Evolutionary conservation across 2,113 vertebrate genomes (phyloP).

Genomic region (Leptodactylus fuscus): DNA sequence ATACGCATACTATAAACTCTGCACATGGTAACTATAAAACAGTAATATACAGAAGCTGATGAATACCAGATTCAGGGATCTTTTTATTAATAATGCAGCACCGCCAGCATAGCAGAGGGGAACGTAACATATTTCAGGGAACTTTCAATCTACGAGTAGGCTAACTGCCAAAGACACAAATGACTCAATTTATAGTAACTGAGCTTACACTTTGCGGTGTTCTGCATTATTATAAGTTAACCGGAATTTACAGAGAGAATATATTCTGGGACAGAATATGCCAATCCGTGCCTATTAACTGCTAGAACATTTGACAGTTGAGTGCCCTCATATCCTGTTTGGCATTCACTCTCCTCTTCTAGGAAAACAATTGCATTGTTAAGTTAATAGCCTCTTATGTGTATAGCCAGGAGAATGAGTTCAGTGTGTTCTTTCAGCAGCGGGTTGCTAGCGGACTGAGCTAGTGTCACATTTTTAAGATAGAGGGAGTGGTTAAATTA

Average conservation of each 20-base stretch:
- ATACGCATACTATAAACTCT: too few species aligned
- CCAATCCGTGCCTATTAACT: constrained; percentile 4
- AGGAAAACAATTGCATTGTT: neutral
- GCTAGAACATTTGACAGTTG: constrained; percentile 17
- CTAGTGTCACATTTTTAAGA: constrained; percentile 60
- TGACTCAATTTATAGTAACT: neutral
- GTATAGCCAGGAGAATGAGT: constrained; percentile 64
- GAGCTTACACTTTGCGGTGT: neutral
- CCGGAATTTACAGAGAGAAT: neutral
- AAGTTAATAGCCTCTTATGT: constrained; percentile 49
- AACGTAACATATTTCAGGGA: constrained; percentile 1
- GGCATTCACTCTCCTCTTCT: constrained; percentile 40
- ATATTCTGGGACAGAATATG: neutral
- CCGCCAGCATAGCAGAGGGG: neutral
- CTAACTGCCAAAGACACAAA: neutral
- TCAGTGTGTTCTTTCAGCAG: constrained; percentile 63
- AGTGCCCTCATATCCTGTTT: constrained; percentile 18
- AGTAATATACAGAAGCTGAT: constrained; percentile 10
- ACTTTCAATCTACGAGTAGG: neutral
- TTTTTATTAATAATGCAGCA: neutral
- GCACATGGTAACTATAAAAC: neutral
- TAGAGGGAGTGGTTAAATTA: constrained; percentile 54
- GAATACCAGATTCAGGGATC: constrained; percentile 19
- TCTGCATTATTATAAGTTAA: neutral
- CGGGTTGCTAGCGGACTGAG: constrained; percentile 63